Percentiles rank a stretch among this genome's conserved stretches.
Evolutionary conservation across 2,888 invertebrate genomes (phyloP).

Genomic region (Matsumyia berberina): DNA sequence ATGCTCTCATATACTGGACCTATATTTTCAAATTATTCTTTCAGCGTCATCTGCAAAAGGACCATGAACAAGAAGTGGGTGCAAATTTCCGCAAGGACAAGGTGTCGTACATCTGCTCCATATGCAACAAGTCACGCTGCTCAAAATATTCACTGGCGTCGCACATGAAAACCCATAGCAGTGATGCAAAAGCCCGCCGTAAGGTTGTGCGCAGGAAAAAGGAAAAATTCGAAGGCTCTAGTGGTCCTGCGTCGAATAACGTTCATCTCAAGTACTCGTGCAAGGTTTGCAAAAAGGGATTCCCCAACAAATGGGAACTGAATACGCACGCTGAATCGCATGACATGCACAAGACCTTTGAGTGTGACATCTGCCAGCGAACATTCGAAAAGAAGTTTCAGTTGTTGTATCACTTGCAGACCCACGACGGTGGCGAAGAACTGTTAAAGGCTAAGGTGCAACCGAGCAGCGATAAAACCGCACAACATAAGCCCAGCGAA

Average conservation of each 20-base stretch:
- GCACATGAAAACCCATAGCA: slow-evolving; percentile 72
- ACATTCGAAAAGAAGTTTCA: slow-evolving; percentile 76
- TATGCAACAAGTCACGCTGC: slow-evolving; percentile 70
- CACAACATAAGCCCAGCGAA: background rate
- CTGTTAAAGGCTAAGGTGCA: slow-evolving; percentile 64
- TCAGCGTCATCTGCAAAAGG: slow-evolving; percentile 75
- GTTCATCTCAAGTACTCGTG: slow-evolving; percentile 63
- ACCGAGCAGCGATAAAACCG: slow-evolving; percentile 11
- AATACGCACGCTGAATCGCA: slow-evolving; percentile 70
- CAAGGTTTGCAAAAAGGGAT: slow-evolving; percentile 75
- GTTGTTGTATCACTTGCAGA: slow-evolving; percentile 75
- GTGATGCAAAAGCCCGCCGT: slow-evolving; percentile 45
- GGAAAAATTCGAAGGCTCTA: slow-evolving; percentile 24
- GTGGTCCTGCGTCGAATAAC: background rate
- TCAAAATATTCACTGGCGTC: slow-evolving; percentile 73
- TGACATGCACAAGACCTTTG: slow-evolving; percentile 64
- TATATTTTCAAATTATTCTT: background rate
- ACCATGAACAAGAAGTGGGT: slow-evolving; percentile 68
- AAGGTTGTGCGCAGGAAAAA: slow-evolving; percentile 34
- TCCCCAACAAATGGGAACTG: slow-evolving; percentile 75
- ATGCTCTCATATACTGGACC: background rate
- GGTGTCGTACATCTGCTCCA: slow-evolving; percentile 67
- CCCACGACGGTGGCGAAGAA: slow-evolving; percentile 70
- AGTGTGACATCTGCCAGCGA: slow-evolving; percentile 75
- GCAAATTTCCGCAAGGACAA: slow-evolving; percentile 68